These are phyloP conservation scores for Tipula unca DNA, from an alignment of 2,888 invertebrate species.

Conservation along the genomic window DNA sequence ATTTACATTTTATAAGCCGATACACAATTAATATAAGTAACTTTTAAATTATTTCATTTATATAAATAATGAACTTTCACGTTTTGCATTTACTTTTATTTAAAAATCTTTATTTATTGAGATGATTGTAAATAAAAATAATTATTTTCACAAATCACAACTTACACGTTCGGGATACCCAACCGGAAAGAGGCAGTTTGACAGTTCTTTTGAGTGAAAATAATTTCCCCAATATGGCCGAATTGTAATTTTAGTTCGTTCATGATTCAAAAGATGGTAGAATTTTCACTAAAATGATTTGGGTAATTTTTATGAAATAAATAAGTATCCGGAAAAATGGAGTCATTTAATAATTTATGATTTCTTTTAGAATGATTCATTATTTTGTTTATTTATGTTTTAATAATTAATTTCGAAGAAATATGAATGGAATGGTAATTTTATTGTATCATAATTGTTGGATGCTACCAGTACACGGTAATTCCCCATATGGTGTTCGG, in stretches of 20 bases:
- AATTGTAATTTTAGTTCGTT: background rate
- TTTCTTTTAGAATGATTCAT: too few relatives aligned
- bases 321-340: background rate
- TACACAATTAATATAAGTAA: background rate
- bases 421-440: too few relatives aligned
- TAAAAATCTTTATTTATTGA: slow-evolving; percentile 25
- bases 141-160: slow-evolving; percentile 28
- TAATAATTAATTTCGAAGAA: too few relatives aligned
- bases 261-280: background rate
- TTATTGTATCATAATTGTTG: too few relatives aligned
- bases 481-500: too few relatives aligned
- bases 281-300: background rate
- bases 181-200: slow-evolving; percentile 37
- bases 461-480: too few relatives aligned
- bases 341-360: too few relatives aligned
- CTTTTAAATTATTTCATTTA: background rate
- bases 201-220: background rate
- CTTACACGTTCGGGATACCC: slow-evolving; percentile 38
- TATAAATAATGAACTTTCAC: background rate
- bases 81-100: background rate
- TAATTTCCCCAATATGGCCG: slow-evolving; percentile 15
- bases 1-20: background rate
- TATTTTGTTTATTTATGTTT: too few relatives aligned
- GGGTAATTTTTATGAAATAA: background rate
- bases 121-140: slow-evolving; percentile 34